Evolutionary conservation across 2,888 invertebrate species (phyloP).

Genomic region (Leptopilina myrica): DNA sequence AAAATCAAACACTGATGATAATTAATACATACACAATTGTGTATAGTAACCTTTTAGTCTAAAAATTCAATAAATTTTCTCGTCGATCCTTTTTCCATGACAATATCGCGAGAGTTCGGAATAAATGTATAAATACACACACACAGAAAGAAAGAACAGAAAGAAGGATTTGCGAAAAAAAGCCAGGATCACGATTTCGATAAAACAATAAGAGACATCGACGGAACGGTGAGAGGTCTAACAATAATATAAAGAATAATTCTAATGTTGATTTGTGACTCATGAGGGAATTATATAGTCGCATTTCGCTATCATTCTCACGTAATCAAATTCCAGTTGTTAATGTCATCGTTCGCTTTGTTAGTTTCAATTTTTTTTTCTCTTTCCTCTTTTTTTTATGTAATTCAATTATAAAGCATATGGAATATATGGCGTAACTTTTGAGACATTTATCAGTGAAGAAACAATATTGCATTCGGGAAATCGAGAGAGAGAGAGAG

Average conservation of each 20-base stretch:
- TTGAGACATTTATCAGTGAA: too few relatives aligned
- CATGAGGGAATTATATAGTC: constrained; percentile 36
- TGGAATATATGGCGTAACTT: too few relatives aligned
- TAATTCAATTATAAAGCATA: constrained; percentile 12
- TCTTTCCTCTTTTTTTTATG: background rate
- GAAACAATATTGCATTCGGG: too few relatives aligned
- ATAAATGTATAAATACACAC: background rate
- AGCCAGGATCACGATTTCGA: constrained; percentile 27
- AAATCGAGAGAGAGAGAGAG: too few relatives aligned
- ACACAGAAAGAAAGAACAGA: too few relatives aligned
- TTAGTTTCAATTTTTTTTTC: constrained; percentile 10
- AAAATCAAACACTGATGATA: too few relatives aligned
- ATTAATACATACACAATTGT: too few relatives aligned
- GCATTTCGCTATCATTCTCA: constrained; percentile 29
- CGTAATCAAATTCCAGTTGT: constrained; percentile 36
- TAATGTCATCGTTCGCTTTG: constrained; percentile 38
- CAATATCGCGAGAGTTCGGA: constrained; percentile 18
- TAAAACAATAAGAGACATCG: constrained; percentile 12
- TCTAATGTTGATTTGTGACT: constrained; percentile 23
- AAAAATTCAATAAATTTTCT: background rate
- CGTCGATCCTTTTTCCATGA: background rate
- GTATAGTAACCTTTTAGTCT: background rate
- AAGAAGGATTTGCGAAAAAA: background rate
- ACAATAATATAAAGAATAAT: constrained; percentile 27
- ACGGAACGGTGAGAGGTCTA: constrained; percentile 11